Evolutionary conservation across 2,113 vertebrate genomes (phyloP).

Genomic region (Gnathonemus longibarbis): DNA sequence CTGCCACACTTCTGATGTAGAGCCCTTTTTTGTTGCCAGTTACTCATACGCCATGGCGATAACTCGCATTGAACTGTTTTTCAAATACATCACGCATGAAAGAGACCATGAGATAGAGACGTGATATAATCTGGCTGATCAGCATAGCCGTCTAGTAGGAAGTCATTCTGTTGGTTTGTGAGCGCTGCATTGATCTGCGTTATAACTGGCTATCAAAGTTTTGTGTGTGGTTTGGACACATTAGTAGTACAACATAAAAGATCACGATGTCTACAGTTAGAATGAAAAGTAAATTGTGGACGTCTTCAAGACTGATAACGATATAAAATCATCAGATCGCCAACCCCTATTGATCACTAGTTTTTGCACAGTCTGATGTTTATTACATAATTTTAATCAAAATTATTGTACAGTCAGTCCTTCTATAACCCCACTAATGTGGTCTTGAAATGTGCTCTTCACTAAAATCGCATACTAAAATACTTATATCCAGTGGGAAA

Average conservation of each 20-base stretch:
- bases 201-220: not conserved
- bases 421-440: too few relatives aligned
- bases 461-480: too few relatives aligned
- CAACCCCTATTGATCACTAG: too few relatives aligned
- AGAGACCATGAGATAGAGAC: not conserved
- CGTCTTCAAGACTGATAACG: too few relatives aligned
- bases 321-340: too few relatives aligned
- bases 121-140: not conserved
- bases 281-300: not conserved
- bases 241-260: not conserved
- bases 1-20: not conserved
- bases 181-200: not conserved
- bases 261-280: too few relatives aligned
- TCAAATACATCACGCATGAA: not conserved
- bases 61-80: not conserved
- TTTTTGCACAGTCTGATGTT: not conserved
- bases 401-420: too few relatives aligned
- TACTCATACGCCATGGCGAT: not conserved
- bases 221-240: not conserved
- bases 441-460: too few relatives aligned
- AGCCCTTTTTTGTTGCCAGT: not conserved
- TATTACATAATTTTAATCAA: not conserved
- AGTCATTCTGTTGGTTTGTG: not conserved
- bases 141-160: not conserved
- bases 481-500: too few relatives aligned